Conservation (phyloP, 2,113 vertebrate species). For the Mesembrinibis cayennensis region DNA sequence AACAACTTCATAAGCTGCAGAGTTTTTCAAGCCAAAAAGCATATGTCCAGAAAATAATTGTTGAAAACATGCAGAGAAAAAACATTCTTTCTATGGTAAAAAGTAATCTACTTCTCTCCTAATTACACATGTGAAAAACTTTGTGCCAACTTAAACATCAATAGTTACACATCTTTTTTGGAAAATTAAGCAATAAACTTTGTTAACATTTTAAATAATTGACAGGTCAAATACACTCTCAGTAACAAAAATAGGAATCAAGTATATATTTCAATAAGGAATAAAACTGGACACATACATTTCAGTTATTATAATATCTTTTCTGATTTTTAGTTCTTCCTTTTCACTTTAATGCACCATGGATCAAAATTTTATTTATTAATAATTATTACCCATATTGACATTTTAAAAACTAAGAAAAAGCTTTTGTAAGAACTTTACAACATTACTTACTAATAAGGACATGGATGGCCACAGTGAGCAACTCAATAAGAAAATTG, state of each 20-base stretch:
- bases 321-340: not conserved
- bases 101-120: not conserved
- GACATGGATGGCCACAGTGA: not conserved
- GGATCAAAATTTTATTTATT: not conserved
- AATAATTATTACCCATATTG: not conserved
- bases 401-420: not conserved
- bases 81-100: not conserved
- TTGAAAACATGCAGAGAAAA: slow-evolving; percentile 37
- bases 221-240: not conserved
- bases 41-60: slow-evolving; percentile 43
- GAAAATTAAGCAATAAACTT: slow-evolving; percentile 6
- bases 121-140: slow-evolving; percentile 9
- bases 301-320: not conserved
- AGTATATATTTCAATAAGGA: not conserved
- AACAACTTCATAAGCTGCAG: slow-evolving; percentile 78
- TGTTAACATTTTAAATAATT: slow-evolving; percentile 9
- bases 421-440: not conserved
- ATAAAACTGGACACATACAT: not conserved
- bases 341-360: not conserved
- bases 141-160: not conserved
- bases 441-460: not conserved
- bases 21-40: slow-evolving; percentile 64
- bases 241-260: not conserved
- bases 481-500: not conserved
- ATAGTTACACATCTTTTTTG: not conserved